Evolutionary conservation across 2,113 vertebrate genomes (phyloP), one percentile per base, ranked within the genome.

Genomic region (Rhabdomys dilectus): DNA sequence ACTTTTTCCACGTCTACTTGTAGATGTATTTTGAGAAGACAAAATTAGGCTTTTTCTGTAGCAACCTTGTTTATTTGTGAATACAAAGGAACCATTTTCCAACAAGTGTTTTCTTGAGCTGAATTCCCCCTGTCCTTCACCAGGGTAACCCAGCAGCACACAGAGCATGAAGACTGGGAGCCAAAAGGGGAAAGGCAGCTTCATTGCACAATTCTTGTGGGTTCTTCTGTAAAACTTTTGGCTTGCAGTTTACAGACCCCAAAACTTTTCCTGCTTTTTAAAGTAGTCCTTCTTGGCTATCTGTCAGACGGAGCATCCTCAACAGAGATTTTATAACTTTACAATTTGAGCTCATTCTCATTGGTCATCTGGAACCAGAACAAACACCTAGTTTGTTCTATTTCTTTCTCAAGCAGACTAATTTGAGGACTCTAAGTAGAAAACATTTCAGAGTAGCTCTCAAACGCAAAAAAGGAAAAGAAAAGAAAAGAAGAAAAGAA

Each of bases 171-270:
- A 97, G 88, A 82, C 86, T 51, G 73, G 94, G 80, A 84, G 91
- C 56, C 92, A 80, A 48, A 93, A 21, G 0, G 8, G 16, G 80
- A 12, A 45, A 39, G 31, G 45, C 3, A 7, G 73, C 93, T 88
- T 91, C 70, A 93, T 81, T 89, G 90, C 91, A 58, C 56, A 51
- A 88, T 85, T 84, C 96, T 96, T 82, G 48, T 66, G 39, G 42
- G 68, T 86, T 93, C 94, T 95, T 75, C 97, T 96, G 87, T 89
- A 91, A 97, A 91, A 91, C 62, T 89, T 85, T 96, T 97, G 93
- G 82, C 89, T 91, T 95, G 87, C 77, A 75, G 78, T 91, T 97
- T 96, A 77, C 19, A 81, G 78, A 53, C 10, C 17, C 68, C 36
- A 16, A 96, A 96, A 89, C 80, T 88, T 97, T 94, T 80, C 96